phyloP scores from a whole-genome alignment of 2,888 invertebrate species.

The Papilio protenor region DNA sequence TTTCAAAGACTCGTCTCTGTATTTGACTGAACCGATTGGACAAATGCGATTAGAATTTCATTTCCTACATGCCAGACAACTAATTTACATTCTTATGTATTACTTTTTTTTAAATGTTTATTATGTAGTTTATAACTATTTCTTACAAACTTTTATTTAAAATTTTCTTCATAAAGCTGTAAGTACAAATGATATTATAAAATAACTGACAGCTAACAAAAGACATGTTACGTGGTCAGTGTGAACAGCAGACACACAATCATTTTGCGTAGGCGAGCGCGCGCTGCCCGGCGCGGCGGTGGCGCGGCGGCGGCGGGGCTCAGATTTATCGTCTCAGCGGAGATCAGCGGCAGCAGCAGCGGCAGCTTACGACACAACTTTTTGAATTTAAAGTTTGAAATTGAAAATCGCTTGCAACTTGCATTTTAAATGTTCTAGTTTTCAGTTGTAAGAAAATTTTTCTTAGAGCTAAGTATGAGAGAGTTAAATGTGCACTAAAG shows the following conservation, averaged over 20 bases:
- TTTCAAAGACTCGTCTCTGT: neutral
- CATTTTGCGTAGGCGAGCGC: neutral
- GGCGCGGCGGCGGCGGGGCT: neutral
- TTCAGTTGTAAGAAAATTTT: slow-evolving; percentile 12
- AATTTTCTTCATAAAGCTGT: neutral
- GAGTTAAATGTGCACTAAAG: neutral
- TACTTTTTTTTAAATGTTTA: no score
- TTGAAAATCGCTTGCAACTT: slow-evolving; percentile 20
- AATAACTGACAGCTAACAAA: neutral
- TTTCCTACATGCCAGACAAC: neutral
- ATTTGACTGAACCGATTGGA: neutral
- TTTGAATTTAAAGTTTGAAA: slow-evolving; percentile 23
- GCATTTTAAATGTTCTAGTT: slow-evolving; percentile 28
- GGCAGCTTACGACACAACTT: slow-evolving; percentile 14
- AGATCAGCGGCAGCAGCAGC: neutral
- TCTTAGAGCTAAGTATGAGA: neutral
- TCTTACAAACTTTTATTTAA: neutral
- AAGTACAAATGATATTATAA: neutral
- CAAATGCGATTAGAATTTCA: neutral
- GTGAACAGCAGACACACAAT: neutral
- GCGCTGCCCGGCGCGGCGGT: neutral
- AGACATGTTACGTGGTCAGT: neutral
- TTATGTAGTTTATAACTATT: neutral
- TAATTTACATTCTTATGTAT: neutral
- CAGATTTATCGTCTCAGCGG: slow-evolving; percentile 6